phyloP scores from a whole-genome alignment of 2,888 invertebrate species.

The Lissocephala sabroskyi region DNA sequence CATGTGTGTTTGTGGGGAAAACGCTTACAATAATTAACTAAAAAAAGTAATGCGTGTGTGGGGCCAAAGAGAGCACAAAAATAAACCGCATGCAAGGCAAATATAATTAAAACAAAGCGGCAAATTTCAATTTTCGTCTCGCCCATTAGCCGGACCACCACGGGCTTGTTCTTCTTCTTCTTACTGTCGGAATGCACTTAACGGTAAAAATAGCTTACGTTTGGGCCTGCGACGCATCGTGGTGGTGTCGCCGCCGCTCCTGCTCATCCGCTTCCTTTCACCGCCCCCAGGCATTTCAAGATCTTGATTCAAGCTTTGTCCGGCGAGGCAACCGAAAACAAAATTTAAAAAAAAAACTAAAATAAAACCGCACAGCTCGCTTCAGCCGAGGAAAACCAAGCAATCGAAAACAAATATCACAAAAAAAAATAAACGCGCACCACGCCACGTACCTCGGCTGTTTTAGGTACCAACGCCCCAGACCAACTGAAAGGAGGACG shows the following conservation, averaged over 20 bases:
- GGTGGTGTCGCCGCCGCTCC: conserved; percentile 43
- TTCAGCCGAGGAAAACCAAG: not conserved
- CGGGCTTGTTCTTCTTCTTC: too few species aligned
- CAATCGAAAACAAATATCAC: not conserved
- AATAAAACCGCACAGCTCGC: not conserved
- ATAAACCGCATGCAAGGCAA: not conserved
- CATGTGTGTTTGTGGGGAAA: not conserved
- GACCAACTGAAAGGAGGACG: too few species aligned
- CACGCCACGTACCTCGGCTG: too few species aligned
- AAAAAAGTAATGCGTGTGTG: conserved; percentile 8
- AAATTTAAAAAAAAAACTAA: not conserved
- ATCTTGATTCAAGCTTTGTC: too few species aligned
- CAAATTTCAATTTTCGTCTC: too few species aligned
- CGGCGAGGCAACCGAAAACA: too few species aligned
- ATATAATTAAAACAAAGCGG: too few species aligned
- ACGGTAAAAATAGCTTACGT: conserved; percentile 57
- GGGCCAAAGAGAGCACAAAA: not conserved
- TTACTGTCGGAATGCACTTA: too few species aligned
- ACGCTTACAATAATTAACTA: conserved; percentile 19
- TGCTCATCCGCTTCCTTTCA: conserved; percentile 32
- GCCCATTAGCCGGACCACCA: too few species aligned
- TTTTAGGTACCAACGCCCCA: too few species aligned
- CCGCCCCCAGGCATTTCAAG: not conserved
- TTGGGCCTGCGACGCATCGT: conserved; percentile 57
- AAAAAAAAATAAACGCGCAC: too few species aligned